A percentile compares a stretch with the other conserved stretches of the same genome.
These are phyloP conservation scores for Nasonia vitripennis DNA, from an alignment of 1,140 invertebrate genomes.

Conservation along the genomic window DNA sequence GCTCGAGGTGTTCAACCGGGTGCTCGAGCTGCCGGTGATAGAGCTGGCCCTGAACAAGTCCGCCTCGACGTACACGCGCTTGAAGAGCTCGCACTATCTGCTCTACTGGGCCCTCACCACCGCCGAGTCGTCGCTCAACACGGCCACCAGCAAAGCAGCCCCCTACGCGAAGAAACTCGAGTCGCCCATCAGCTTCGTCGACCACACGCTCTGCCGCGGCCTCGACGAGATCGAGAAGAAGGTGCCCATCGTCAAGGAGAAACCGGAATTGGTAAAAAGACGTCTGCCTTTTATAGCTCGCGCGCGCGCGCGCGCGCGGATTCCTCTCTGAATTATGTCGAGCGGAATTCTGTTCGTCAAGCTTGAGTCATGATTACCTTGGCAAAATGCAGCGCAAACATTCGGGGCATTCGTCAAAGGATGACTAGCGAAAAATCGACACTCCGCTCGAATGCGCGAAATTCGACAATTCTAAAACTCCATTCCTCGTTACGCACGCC, in stretches of 20 bases:
- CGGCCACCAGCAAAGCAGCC: conserved; percentile 77
- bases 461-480: not conserved
- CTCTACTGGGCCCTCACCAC: conserved; percentile 82
- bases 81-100: conserved; percentile 75
- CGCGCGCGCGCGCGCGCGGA: not conserved
- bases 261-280: conserved; percentile 73
- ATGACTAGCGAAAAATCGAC: no score
- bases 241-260: conserved; percentile 81
- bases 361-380: not conserved
- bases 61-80: conserved; percentile 75
- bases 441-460: no score
- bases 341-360: no score
- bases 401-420: no score
- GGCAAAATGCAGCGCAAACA: not conserved
- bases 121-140: conserved; percentile 80
- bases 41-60: conserved; percentile 76
- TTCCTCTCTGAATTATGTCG: no score
- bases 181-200: conserved; percentile 80
- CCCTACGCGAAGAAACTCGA: conserved; percentile 78
- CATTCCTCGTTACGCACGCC: not conserved
- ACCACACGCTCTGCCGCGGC: conserved; percentile 80
- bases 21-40: conserved; percentile 76
- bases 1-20: conserved; percentile 76
- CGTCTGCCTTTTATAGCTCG: not conserved
- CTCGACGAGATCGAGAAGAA: conserved; percentile 81